A percentile compares a stretch with the other conserved stretches of the same genome.
Evolutionary conservation across 2,888 invertebrate species (phyloP).

Genomic region (Agonum fuliginosum): DNA sequence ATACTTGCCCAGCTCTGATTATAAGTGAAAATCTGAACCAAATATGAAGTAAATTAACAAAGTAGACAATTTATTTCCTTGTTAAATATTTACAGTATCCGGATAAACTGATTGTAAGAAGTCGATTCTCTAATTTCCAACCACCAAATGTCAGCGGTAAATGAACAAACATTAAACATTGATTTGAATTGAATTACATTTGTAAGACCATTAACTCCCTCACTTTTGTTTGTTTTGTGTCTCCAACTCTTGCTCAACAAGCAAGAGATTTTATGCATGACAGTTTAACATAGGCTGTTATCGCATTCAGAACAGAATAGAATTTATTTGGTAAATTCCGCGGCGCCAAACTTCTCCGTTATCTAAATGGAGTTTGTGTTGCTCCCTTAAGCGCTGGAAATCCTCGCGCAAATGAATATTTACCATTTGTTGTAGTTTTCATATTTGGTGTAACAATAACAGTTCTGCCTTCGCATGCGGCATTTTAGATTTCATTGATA

Average conservation of each 20-base stretch:
- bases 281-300: constrained; percentile 42
- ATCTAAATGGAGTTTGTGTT: constrained; percentile 39
- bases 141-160: constrained; percentile 14
- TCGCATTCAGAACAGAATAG: constrained; percentile 44
- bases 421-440: constrained; percentile 33
- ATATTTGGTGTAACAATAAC: constrained; percentile 18
- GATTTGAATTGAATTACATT: constrained; percentile 30
- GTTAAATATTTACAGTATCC: neutral
- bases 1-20: too few species aligned
- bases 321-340: constrained; percentile 44
- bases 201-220: constrained; percentile 20
- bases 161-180: constrained; percentile 22
- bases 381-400: constrained; percentile 26
- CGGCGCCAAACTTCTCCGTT: constrained; percentile 28
- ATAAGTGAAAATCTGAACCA: neutral
- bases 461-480: neutral
- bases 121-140: neutral
- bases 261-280: constrained; percentile 33
- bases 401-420: constrained; percentile 32
- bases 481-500: too few species aligned
- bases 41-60: neutral
- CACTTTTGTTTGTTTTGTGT: constrained; percentile 26
- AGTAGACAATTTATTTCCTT: neutral
- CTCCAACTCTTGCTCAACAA: constrained; percentile 24
- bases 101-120: neutral